Base-by-base conservation (phyloP, 1,140 invertebrate species). In the Ceratoteleas bidentatus region DNA sequence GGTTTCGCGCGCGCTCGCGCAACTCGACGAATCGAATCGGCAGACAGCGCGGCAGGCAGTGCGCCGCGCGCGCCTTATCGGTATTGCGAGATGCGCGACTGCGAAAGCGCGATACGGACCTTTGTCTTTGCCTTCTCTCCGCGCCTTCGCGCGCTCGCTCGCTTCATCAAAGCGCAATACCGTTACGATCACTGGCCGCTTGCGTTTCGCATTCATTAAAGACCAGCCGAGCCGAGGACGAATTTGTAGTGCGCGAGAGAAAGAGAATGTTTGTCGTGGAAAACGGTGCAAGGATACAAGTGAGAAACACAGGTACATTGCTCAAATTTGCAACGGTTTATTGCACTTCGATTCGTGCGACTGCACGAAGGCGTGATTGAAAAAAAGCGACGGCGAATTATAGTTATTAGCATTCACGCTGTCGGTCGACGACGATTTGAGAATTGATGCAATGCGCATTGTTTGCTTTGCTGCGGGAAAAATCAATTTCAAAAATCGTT, bases 31-130 rank as follows among this genome's bases (percentile, higher is more conserved):
- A 62, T 70, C 75, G 43, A 74, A 70, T 79, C 47, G 64, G 64
- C 68, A 81, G 79, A 81, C 79, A 76, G 81, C 70, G 75, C 76
- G n/a, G n/a, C n/a, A n/a, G 79, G 82, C 84, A 79, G 65, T 70
- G 56, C 73, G 73, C 64, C 45, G 78, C 60, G 38, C 52, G 54
- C 66, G 75, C 74, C 81, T 85, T 84, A 85, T 85, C 84, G 73
- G 66, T 82, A 68, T 79, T 82, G 70, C 79, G 79, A 70, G 72
- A 75, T 68, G 66, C 58, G 65, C 66, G 72, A 69, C 72, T 66
- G 61, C 64, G 61, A 81, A 75, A 66, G 14, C 77, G 38, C 66
- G 61, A 73, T 73, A 80, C 54, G 50, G 36, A 68, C 69, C 68
- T 79, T 73, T 72, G 75, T 78, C 60, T 61, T 53, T 13, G 13